Base-by-base conservation (phyloP, 2,113 vertebrate genomes). In the Sebastes fasciatus region DNA sequence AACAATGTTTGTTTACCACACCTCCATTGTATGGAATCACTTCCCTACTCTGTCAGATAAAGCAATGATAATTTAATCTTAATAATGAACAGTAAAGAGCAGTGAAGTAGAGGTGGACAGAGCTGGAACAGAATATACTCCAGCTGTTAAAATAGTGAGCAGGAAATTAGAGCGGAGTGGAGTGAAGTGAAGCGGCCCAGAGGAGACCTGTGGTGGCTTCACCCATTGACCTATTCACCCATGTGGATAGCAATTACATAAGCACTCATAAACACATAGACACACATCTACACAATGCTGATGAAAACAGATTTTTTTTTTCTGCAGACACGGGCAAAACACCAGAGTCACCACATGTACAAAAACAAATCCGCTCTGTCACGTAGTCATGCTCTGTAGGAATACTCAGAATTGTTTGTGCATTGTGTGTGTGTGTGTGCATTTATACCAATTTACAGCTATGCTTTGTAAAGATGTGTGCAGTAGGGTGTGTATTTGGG, bases 401-500 rank as follows among this genome's bases (percentile, higher is more conserved):
- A 69, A 60, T 68, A 71, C 61, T 78, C 43, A 73, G 21, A 80
- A 62, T 82, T 64, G 65, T 73, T 72, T 83, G 81, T 48, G 70
- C 62, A 69, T 82, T 70, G 57, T 82, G 71, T 75, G 60, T 65
- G 58, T 66, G 34, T 76, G 34, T 43, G 34, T 70, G 45, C 4
- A 46, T 61, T 46, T 57, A 55, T 67, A 65, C 43, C 40, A 76
- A 79, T 86, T 80, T 72, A 77, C 66, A 83, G 60, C 75, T 74
- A 3, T 72, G 75, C 70, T 83, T 73, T 80, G 54, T 78, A 61
- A 74, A 76, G 82, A 72, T 89, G 74, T 81, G 80, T 68, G 69
- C 54, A 77, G 64, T 51, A 67, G 78, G 88, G 84, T 85, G 85
- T 86, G 85, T 74, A 45, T 84, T 48, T 83, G 76, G 48, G 75